Conservation (phyloP, 2,113 vertebrate genomes). For the Hypanus sabinus region DNA sequence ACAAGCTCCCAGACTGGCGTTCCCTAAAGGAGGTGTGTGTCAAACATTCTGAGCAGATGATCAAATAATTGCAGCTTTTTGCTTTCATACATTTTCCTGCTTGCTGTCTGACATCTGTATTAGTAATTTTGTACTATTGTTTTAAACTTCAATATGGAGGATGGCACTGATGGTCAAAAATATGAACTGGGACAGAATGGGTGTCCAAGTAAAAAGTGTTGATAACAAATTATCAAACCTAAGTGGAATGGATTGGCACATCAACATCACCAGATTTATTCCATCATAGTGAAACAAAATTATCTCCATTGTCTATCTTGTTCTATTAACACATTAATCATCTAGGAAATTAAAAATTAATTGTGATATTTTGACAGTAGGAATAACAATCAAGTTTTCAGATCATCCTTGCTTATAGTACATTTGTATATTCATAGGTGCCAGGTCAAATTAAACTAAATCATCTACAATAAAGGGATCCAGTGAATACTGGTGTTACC, state of each 20-base stretch:
- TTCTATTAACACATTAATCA: neutral
- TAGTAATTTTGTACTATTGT: neutral
- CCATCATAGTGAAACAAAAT: neutral
- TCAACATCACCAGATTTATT: too few species aligned
- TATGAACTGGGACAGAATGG: neutral
- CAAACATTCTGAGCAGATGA: neutral
- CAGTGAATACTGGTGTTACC: neutral
- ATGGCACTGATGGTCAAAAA: neutral
- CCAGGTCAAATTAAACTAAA: neutral
- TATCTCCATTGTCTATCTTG: neutral
- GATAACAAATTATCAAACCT: too few species aligned
- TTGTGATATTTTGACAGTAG: neutral
- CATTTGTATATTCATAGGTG: neutral
- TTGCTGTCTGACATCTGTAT: neutral
- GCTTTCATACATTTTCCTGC: neutral
- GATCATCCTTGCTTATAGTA: neutral
- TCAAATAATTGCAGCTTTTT: neutral
- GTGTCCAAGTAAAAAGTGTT: neutral
- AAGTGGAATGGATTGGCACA: too few species aligned
- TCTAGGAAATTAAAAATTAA: neutral
- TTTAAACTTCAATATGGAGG: neutral
- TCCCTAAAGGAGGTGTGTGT: neutral
- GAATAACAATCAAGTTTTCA: neutral
- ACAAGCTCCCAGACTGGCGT: neutral
- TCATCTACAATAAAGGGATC: neutral